Evolutionary conservation across 2,113 vertebrate genomes (phyloP), one percentile per base, ranked within the genome.

Genomic region (Galemys pyrenaicus): DNA sequence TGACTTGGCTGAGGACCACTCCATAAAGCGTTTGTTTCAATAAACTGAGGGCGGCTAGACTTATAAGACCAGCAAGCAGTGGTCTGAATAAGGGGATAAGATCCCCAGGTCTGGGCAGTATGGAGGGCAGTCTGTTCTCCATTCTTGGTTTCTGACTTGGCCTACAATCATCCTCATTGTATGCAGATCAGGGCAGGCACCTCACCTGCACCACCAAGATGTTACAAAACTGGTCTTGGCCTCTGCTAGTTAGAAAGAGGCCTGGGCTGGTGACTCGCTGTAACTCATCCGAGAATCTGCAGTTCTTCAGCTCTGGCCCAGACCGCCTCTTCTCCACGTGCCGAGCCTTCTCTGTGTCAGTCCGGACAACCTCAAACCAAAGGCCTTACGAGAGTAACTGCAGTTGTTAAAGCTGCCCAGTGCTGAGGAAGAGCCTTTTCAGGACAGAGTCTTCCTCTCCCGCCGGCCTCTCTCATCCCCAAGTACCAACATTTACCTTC

Each of bases 231-330:
- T 54, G 78, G 64, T 46, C 44, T 37, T n/a, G 19, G 89, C 54
- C 75, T 74, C 32, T 79, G 81, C 58, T 51, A 20, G 83, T 74
- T 7, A 85, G 92, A 65, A 56, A 46, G 71, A 96, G 73, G 37
- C 30, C 81, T 9, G 58, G 82, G 32, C 35, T 9, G 41, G 85
- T 97, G 95, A 96, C 44, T 97, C 92, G 71, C 4, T 28, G 49
- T 62, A 65, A 84, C 82, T 94, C 95, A 89, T n/a, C 32, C n/a
- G 77, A 81, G 92, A 67, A 60, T 39, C 91, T 65, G 37, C 75
- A 67, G 2, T 32, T 12, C 78, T 56, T 13, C 41, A 0, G 35
- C 22, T 64, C 20, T 8, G 15, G 46, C 83, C 44, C 11, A 46
- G 49, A 37, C 44, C 8, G 12, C 74, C 37, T 3, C 10, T 30